Evolutionary conservation across 2,888 invertebrate genomes (phyloP), one percentile per base, ranked within the genome.

Genomic region (Metallyticus violacea): DNA sequence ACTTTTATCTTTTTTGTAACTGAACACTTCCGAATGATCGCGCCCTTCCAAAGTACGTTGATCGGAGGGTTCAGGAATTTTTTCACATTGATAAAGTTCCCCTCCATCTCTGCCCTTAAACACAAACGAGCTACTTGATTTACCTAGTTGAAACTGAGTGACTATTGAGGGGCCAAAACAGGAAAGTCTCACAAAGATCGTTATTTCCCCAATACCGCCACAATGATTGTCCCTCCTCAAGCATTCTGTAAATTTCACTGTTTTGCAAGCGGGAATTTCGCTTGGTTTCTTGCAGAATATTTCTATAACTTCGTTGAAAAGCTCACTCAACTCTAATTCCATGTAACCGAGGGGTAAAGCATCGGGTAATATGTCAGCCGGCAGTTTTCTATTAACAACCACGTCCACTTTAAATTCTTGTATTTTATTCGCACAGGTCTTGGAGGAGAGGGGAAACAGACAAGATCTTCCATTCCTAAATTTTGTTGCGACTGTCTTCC

Each of bases 381-480:
- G 85, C 25, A 77, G 77, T 30, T 79, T 78, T 79, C 78, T 85
- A 22, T 15, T 7, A 4, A 85, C 40, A 9, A 9, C 29, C 27
- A 85, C 29, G 26, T 85, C 25, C 25, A 85, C 79, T 25, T 79
- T 77, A 79, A 85, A 85, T 29, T 85, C 79, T 26, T 29, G 15
- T 40, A 78, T 29, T 30, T 78, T 26, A 77, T 26, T 25, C 7
- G 26, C 22, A 7, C 28, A 30, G 4, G 28, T 30, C 40, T 85
- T 85, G 25, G 26, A 29, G 27, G 85, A 79, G n/a, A 85, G 30
- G 5, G 85, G 30, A 27, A 85, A 85, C 7, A 85, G 25, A 30
- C 85, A 85, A 25, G 85, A 85, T 77, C 79, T 85, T 85, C 85
- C 85, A 29, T 30, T 81, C n/a, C 30, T 30, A 81, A 81, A 81